A percentile compares a stretch with the other conserved stretches of the same genome.
Conservation (phyloP, 2,113 vertebrate genomes). For the Bolborhynchus lineola region DNA sequence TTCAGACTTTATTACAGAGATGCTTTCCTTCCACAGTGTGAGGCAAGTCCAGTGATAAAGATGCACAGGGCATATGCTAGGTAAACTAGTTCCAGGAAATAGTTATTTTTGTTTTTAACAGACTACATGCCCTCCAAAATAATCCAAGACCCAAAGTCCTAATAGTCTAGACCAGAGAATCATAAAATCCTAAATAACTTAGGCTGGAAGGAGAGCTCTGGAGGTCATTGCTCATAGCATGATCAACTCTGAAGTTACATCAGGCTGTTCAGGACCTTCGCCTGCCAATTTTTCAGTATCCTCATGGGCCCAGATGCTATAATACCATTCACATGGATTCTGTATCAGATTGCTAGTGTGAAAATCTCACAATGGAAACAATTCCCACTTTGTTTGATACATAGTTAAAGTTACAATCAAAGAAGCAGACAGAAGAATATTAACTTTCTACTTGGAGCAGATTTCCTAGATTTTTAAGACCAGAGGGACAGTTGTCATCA, state of each 20-base stretch:
- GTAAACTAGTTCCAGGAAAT: not conserved
- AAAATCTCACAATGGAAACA: not conserved
- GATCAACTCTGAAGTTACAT: not conserved
- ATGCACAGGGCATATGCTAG: rapidly evolving
- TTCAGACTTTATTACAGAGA: not conserved
- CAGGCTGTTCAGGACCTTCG: not conserved
- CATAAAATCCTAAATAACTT: not conserved
- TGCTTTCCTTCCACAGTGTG: not conserved
- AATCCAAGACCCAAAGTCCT: not conserved
- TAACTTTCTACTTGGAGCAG: not conserved
- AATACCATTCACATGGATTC: not conserved
- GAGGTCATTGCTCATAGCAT: not conserved
- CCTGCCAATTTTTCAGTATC: not conserved
- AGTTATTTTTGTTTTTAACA: not conserved
- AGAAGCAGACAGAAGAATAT: not conserved
- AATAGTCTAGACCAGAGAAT: not conserved
- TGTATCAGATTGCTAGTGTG: not conserved
- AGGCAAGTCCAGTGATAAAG: not conserved
- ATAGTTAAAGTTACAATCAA: not conserved
- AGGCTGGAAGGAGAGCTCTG: not conserved
- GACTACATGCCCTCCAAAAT: not conserved
- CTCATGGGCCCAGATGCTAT: not conserved
- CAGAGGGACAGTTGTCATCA: not conserved
- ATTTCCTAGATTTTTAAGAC: not conserved
- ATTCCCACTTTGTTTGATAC: not conserved